Percentiles rank a stretch among this genome's conserved stretches.
phyloP scores from a whole-genome alignment of 2,113 vertebrate genomes.

The Oncorhynchus masou region DNA sequence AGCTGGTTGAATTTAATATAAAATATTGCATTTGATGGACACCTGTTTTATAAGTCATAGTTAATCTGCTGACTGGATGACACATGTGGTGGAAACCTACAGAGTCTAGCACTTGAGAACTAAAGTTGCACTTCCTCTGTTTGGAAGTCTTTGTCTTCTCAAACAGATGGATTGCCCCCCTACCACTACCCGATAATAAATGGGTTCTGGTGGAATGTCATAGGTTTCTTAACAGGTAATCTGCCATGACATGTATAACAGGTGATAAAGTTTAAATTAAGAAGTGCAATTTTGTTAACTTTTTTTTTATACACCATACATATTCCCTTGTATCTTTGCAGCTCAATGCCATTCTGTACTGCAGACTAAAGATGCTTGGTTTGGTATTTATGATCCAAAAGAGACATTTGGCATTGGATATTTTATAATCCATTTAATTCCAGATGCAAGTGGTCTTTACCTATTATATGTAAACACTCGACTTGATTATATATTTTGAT shows the following conservation, averaged over 20 bases:
- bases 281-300: not conserved
- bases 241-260: no score
- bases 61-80: not conserved
- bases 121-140: not conserved
- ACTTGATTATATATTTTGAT: constrained; percentile 9
- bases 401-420: not conserved
- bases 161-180: not conserved
- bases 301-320: not conserved
- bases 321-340: not conserved
- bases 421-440: not conserved
- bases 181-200: not conserved
- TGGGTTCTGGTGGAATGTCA: not conserved
- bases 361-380: not conserved
- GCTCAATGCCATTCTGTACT: not conserved
- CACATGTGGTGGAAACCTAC: not conserved
- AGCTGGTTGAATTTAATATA: not conserved
- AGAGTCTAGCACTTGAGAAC: not conserved
- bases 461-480: not conserved
- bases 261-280: not conserved
- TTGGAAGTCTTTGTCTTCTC: not conserved
- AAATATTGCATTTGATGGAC: not conserved
- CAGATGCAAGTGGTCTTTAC: not conserved
- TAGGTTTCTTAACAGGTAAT: not conserved
- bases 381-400: not conserved
- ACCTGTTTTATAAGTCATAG: not conserved